These are phyloP conservation scores for Cheumatopsyche charites DNA, from an alignment of 1,140 invertebrate genomes.

Conservation along the genomic window DNA sequence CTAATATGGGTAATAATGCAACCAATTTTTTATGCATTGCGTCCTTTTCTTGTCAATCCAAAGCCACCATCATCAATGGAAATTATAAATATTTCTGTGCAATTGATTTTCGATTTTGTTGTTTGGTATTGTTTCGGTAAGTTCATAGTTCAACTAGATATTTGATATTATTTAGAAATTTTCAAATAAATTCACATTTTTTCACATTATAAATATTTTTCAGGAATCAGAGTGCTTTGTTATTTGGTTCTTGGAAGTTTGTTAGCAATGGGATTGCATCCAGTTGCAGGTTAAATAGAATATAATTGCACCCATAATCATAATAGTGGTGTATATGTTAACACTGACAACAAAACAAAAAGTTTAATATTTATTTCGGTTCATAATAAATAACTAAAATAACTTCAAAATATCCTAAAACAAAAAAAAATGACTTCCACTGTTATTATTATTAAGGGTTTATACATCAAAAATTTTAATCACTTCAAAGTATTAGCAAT, in stretches of 20 bases:
- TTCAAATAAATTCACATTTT: constrained; percentile 1
- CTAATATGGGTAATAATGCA: constrained; percentile 94
- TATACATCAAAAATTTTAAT: too few species aligned
- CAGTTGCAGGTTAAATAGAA: constrained; percentile 79
- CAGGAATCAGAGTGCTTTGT: constrained; percentile 80
- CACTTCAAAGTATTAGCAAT: too few species aligned
- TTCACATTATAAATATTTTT: constrained; percentile 49
- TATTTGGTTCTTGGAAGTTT: constrained; percentile 89
- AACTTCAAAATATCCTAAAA: too few species aligned
- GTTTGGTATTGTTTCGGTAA: constrained; percentile 84
- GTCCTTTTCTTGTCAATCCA: constrained; percentile 80
- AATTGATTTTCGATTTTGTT: constrained; percentile 82
- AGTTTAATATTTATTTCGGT: too few species aligned
- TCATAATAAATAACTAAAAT: too few species aligned
- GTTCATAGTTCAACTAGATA: constrained; percentile 46
- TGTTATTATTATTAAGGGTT: too few species aligned
- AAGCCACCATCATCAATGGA: constrained; percentile 84
- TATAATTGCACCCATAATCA: too few species aligned
- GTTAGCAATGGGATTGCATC: constrained; percentile 96
- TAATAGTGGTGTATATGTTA: too few species aligned
- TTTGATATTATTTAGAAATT: background rate
- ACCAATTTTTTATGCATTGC: constrained; percentile 94
- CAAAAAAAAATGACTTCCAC: too few species aligned
- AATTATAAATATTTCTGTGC: constrained; percentile 85
- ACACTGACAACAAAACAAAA: too few species aligned